Evolutionary conservation across 2,797 vertebrate genomes (phyloP).

Genomic region (Micrastur ruficollis): DNA sequence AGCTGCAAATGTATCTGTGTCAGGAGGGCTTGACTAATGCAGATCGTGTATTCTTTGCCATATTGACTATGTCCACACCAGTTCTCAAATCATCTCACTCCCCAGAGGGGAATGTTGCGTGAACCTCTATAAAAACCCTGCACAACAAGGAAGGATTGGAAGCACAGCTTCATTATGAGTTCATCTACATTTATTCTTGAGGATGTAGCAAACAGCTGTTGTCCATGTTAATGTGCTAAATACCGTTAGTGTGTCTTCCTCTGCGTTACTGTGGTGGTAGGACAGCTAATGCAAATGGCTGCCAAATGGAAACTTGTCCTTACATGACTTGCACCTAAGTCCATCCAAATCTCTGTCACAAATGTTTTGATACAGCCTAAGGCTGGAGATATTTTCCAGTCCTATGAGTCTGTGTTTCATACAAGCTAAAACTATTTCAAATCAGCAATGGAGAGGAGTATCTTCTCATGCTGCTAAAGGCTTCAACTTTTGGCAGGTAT

Average conservation of each 20-base stretch:
- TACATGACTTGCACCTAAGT: slow-evolving; percentile 55
- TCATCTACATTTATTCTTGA: neutral
- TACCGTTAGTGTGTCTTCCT: neutral
- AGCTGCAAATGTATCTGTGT: neutral
- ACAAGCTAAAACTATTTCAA: neutral
- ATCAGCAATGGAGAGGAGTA: neutral
- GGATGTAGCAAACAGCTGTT: slow-evolving; percentile 3
- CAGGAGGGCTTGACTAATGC: neutral
- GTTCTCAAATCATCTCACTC: neutral
- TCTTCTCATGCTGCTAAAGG: neutral
- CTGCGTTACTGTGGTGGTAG: neutral
- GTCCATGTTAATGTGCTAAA: slow-evolving; percentile 34
- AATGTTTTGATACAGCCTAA: slow-evolving; percentile 50
- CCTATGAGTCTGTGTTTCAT: neutral
- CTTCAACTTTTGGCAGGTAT: neutral
- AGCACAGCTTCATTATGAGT: neutral
- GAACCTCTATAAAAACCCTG: neutral
- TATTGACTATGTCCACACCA: neutral
- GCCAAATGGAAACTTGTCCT: slow-evolving; percentile 53
- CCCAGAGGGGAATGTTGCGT: neutral
- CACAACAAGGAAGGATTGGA: neutral
- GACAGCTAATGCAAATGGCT: slow-evolving; percentile 32
- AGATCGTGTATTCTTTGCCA: neutral
- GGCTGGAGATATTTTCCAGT: slow-evolving; percentile 19
- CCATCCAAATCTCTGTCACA: slow-evolving; percentile 63